Percentiles rank a stretch among this genome's conserved stretches.
Evolutionary conservation across 2,797 vertebrate genomes (phyloP).

Genomic region (Thamnophis elegans): DNA sequence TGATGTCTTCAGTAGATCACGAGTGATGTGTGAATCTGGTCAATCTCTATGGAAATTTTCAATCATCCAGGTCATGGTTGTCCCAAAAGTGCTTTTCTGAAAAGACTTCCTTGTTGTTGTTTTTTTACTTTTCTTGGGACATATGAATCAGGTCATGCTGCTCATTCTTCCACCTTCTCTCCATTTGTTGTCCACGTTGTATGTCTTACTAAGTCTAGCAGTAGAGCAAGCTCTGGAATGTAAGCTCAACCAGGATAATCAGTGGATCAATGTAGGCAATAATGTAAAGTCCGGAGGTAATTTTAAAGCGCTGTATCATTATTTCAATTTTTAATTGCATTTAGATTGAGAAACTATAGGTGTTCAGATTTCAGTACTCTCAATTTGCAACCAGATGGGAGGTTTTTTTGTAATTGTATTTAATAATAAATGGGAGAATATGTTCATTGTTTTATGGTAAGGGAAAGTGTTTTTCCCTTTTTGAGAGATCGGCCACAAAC

Average conservation of each 20-base stretch:
- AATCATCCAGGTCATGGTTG: neutral
- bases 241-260: neutral
- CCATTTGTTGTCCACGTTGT: neutral
- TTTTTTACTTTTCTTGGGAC: neutral
- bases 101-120: neutral
- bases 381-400: neutral
- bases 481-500: too few relatives aligned
- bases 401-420: neutral
- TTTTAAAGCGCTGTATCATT: neutral
- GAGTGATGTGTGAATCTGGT: neutral
- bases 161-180: neutral
- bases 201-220: neutral
- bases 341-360: neutral
- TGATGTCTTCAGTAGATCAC: neutral
- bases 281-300: neutral
- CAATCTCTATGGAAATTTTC: neutral
- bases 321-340: neutral
- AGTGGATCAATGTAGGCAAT: too few relatives aligned
- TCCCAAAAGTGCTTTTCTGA: neutral
- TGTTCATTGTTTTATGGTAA: neutral
- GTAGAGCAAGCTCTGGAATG: neutral
- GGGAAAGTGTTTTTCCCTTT: rapidly evolving
- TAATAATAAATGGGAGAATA: neutral
- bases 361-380: neutral
- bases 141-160: neutral